A percentile compares a stretch with the other conserved stretches of the same genome.
phyloP scores from a whole-genome alignment of 2,797 vertebrate genomes.

The Corythornis leucogaster region DNA sequence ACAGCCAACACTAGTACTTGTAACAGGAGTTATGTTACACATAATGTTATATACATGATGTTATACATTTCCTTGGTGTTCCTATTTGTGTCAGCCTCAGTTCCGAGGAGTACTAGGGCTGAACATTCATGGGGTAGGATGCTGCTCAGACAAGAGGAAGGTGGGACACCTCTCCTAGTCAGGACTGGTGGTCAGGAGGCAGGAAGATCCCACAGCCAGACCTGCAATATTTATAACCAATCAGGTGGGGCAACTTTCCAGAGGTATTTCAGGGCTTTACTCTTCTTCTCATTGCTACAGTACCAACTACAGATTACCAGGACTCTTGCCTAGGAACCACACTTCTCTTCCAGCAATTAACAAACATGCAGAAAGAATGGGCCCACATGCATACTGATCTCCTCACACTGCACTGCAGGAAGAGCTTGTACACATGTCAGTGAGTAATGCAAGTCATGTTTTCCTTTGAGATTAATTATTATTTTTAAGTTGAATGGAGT shows the following conservation, averaged over 20 bases:
- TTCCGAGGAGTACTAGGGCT: neutral
- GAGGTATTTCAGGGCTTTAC: neutral
- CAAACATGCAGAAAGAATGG: neutral
- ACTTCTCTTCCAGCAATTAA: neutral
- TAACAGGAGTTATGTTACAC: too few species aligned
- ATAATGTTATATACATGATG: too few species aligned
- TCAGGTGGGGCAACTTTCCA: too few species aligned
- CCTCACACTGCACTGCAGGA: neutral
- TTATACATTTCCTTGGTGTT: neutral
- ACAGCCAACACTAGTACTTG: neutral
- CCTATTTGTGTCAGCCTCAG: neutral
- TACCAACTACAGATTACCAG: neutral
- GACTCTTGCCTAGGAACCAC: neutral
- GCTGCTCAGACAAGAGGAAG: neutral
- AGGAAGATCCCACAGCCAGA: too few species aligned
- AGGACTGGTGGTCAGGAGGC: neutral
- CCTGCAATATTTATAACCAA: neutral
- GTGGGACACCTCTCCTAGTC: neutral
- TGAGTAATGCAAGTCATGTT: neutral
- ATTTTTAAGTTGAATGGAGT: neutral
- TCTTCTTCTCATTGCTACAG: neutral
- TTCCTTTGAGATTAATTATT: neutral
- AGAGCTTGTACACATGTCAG: neutral
- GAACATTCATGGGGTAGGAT: too few species aligned
- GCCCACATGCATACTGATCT: accelerated